Percentiles rank a stretch among this genome's conserved stretches.
Evolutionary conservation across 2,797 vertebrate species (phyloP).

Genomic region (Poecilia velifera): DNA sequence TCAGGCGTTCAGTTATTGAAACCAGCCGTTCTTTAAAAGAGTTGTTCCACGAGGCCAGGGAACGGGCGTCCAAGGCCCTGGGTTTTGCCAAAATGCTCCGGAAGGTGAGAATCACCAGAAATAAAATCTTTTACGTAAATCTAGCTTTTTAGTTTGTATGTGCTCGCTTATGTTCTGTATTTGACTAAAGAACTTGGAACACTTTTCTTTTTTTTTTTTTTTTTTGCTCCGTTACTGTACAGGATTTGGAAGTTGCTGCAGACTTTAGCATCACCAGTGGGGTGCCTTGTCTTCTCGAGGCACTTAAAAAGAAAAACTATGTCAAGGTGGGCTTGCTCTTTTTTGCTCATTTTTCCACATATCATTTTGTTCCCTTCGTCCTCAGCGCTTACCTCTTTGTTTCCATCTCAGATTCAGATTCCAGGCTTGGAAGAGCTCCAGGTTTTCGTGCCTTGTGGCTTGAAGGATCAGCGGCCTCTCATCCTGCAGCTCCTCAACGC

Average conservation of each 20-base stretch:
- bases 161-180: constrained; percentile 35
- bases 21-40: constrained; percentile 96
- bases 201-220: constrained; percentile 38
- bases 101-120: constrained; percentile 83
- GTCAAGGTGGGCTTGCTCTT: constrained; percentile 84
- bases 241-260: constrained; percentile 98
- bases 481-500: constrained; percentile 96
- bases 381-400: neutral
- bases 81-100: constrained; percentile 99
- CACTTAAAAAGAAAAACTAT: constrained; percentile 87
- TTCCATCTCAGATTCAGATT: constrained; percentile 86
- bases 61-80: constrained; percentile 95
- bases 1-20: constrained; percentile 95
- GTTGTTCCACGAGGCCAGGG: constrained; percentile 96
- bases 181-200: constrained; percentile 14
- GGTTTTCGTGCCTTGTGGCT: constrained; percentile 87
- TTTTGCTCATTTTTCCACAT: constrained; percentile 7
- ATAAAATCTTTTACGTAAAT: constrained; percentile 13
- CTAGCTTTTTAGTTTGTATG: constrained; percentile 34
- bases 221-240: constrained; percentile 39
- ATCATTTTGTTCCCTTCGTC: neutral
- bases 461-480: constrained; percentile 85
- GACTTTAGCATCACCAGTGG: constrained; percentile 90
- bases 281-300: constrained; percentile 85
- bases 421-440: constrained; percentile 92